Conservation (phyloP, 2,113 vertebrate species). For the Sinocyclocheilus anophthalmus region DNA sequence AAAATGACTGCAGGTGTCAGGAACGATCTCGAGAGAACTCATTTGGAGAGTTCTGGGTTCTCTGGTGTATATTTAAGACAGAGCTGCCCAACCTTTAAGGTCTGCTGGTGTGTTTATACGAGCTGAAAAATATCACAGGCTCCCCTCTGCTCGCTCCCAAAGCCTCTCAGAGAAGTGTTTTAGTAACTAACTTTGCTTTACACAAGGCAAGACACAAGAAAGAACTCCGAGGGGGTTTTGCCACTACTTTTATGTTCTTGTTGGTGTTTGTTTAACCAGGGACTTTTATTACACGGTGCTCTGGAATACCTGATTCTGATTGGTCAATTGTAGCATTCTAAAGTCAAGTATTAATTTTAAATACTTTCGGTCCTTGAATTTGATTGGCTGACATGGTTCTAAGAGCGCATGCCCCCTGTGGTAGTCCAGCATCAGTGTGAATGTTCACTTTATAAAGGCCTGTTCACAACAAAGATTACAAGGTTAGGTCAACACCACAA, state of each 20-base stretch:
- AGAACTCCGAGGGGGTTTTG: background rate
- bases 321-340: background rate
- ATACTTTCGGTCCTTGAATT: background rate
- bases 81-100: constrained; percentile 47
- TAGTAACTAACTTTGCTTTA: constrained; percentile 1
- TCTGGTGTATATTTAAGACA: constrained; percentile 58
- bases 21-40: constrained; percentile 57
- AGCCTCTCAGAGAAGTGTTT: constrained; percentile 4
- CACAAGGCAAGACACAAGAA: constrained; percentile 1
- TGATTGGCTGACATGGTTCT: background rate
- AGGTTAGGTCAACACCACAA: background rate
- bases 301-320: background rate
- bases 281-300: background rate
- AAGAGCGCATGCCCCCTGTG: too few relatives aligned
- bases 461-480: background rate
- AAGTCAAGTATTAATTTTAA: background rate
- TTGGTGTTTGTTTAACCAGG: background rate
- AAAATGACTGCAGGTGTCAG: constrained; percentile 61
- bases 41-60: constrained; percentile 52
- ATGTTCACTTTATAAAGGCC: background rate
- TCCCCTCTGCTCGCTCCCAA: constrained; percentile 1
- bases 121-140: constrained; percentile 47
- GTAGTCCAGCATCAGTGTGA: background rate
- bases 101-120: constrained; percentile 41
- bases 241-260: background rate